These are phyloP conservation scores for Tridacna gigas DNA, from an alignment of 2,888 invertebrate genomes.

Conservation along the genomic window DNA sequence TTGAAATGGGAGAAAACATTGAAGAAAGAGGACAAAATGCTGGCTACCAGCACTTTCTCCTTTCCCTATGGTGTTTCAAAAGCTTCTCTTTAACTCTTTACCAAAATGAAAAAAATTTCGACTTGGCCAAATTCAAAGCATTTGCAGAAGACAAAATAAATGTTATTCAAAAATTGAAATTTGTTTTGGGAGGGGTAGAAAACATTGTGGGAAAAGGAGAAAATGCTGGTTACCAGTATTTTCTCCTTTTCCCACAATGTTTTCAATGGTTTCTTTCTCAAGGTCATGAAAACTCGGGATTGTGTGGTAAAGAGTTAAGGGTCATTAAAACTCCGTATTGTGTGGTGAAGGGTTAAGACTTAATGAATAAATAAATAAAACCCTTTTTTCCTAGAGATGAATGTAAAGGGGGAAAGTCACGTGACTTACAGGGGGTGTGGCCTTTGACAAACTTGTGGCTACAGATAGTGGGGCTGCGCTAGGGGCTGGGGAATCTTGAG, in stretches of 20 bases:
- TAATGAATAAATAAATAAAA: too few species aligned
- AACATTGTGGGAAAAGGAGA: not conserved
- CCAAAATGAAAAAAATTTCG: too few species aligned
- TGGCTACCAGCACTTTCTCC: too few species aligned
- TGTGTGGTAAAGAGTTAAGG: not conserved
- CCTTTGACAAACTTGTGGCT: conserved; percentile 28
- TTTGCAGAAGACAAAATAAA: too few species aligned
- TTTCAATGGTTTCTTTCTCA: not conserved
- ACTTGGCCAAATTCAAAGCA: too few species aligned
- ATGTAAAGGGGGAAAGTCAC: not conserved
- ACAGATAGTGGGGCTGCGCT: conserved; percentile 21
- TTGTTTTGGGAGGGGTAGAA: not conserved
- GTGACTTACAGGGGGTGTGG: conserved; percentile 51
- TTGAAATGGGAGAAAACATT: too few species aligned
- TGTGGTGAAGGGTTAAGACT: too few species aligned
- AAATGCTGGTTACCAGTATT: not conserved
- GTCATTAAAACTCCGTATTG: not conserved
- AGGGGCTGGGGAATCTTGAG: conserved; percentile 59
- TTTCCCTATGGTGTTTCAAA: too few species aligned
- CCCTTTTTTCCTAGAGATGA: not conserved
- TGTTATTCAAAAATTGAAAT: too few species aligned
- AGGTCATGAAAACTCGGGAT: not conserved
- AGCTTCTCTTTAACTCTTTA: too few species aligned
- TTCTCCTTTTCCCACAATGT: not conserved
- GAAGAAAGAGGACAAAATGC: too few species aligned